phyloP scores from a whole-genome alignment of 2,888 invertebrate genomes.

The Isoperla grammatica region DNA sequence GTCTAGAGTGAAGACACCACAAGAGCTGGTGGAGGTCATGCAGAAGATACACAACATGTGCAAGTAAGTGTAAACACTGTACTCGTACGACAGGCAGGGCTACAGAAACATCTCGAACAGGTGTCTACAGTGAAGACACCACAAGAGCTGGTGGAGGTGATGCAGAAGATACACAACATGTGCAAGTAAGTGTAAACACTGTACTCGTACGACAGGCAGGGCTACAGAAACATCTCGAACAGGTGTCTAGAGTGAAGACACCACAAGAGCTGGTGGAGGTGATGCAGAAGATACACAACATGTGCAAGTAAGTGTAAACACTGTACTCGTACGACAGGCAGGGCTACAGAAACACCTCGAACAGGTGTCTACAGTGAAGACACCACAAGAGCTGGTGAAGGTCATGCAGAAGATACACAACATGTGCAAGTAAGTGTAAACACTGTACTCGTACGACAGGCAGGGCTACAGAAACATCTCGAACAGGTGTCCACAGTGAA shows the following conservation, averaged over 20 bases:
- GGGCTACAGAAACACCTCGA: conserved; percentile 66
- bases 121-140: conserved; percentile 52
- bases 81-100: no score
- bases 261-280: conserved; percentile 54
- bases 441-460: no score
- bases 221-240: conserved; percentile 64
- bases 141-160: conserved; percentile 53
- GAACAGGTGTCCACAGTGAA: conserved; percentile 51
- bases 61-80: no score
- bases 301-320: conserved; percentile 82
- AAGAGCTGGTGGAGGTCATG: conserved; percentile 58
- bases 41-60: conserved; percentile 72
- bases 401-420: conserved; percentile 70
- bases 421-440: conserved; percentile 78
- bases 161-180: conserved; percentile 71
- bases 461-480: conserved; percentile 66
- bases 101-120: conserved; percentile 63
- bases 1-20: conserved; percentile 51
- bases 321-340: no score
- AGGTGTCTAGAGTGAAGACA: conserved; percentile 50
- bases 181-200: conserved; percentile 83
- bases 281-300: conserved; percentile 70
- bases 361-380: conserved; percentile 49
- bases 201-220: no score
- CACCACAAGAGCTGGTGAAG: conserved; percentile 54